Evolutionary conservation across 2,113 vertebrate species (phyloP), one percentile per base, ranked within the genome.

Genomic region (Actenoides lindsayi): DNA sequence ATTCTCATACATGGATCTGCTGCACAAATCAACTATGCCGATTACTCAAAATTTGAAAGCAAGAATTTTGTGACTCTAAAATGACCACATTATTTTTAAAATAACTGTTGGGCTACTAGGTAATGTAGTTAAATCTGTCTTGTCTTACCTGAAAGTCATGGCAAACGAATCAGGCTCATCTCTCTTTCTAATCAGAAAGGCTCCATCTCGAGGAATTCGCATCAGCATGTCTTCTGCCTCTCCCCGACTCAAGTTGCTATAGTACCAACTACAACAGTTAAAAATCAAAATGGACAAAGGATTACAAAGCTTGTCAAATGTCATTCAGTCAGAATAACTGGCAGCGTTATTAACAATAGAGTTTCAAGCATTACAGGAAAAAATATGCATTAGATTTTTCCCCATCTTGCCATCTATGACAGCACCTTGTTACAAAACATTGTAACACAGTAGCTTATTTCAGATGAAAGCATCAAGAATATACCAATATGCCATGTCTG

Each of bases 151-250:
- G 97, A 99, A 99, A 41, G 99, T 99, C 97, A 99, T 99, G 96
- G 99, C 99, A 15, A 98, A 99, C 2, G 99, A 99, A 89, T 99
- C 98, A 3, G 97, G 96, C 39, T 98, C 98, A 24, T 99, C 99
- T 94, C 99, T 98, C 97, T 98, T 98, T 50, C 99, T 98, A 91
- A 99, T 99, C 62, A 99, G 98, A 96, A 99, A 99, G 28, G 99
- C 99, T 94, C 99, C 99, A 4, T 99, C 99, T 56, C 99, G 98
- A 89, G 99, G 99, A 46, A 99, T 99, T 89, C 99, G 89, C 98
- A 99, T 98, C 86, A 99, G 97, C 98, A 99, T 99, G 89, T 99
- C 99, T 96, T 99, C 99, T 0, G 99, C 99, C 87, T 99, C 98
- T 15, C 99, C 99, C 16, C 99, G 98, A 97, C 99, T 99, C 97